A percentile compares a stretch with the other conserved stretches of the same genome.
Evolutionary conservation across 2,113 vertebrate genomes (phyloP).

Genomic region (Genyomyrus donnyi): DNA sequence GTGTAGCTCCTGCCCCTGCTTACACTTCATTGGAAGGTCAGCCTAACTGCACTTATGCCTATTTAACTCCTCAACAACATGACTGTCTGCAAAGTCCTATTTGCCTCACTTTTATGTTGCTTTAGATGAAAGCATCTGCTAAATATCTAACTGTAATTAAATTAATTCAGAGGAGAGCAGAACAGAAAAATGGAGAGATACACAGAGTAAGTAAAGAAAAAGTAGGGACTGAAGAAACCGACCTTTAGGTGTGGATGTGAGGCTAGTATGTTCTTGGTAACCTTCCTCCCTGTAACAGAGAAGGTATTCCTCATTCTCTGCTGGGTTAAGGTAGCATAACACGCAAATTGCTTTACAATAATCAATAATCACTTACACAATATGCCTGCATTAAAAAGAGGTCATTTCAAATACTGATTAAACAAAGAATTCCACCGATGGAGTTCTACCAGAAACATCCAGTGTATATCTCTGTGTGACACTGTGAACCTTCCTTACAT

Average conservation of each 20-base stretch:
- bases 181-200: not conserved
- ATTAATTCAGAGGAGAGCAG: not conserved
- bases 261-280: slow-evolving; percentile 33
- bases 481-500: slow-evolving; percentile 31
- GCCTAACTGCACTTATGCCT: too few relatives aligned
- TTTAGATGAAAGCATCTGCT: too few relatives aligned
- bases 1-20: too few relatives aligned
- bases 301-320: not conserved
- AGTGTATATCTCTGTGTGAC: not conserved
- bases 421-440: not conserved
- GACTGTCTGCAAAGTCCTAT: too few relatives aligned
- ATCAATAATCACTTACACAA: not conserved
- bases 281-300: slow-evolving; percentile 46
- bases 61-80: too few relatives aligned
- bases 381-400: not conserved
- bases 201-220: not conserved
- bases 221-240: slow-evolving; percentile 6
- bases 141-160: not conserved
- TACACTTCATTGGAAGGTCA: too few relatives aligned
- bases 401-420: not conserved
- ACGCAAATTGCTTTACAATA: not conserved
- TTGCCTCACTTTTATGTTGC: too few relatives aligned
- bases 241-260: slow-evolving; percentile 38
- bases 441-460: not conserved
- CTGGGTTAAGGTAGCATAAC: not conserved